Conservation (phyloP, 64 coral and sea anemone species). For the Montipora capricornis region DNA sequence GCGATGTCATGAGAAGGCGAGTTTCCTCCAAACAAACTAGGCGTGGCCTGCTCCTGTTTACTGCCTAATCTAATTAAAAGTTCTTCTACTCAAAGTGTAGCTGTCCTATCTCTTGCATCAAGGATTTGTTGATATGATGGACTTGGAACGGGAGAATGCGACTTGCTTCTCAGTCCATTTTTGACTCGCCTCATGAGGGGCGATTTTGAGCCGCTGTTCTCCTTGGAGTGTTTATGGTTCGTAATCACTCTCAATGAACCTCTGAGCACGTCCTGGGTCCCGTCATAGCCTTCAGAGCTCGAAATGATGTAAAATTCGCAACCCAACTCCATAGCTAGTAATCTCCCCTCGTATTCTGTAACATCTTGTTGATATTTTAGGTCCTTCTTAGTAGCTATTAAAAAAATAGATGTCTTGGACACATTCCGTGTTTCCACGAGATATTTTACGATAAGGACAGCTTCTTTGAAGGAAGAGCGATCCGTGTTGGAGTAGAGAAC, state of each 20-base stretch:
- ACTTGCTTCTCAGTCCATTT: slow-evolving; percentile 14
- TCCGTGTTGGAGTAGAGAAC: slow-evolving; percentile 71
- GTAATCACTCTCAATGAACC: not conserved
- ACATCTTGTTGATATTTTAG: slow-evolving; percentile 64
- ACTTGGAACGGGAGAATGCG: not conserved
- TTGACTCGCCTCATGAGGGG: slow-evolving; percentile 22
- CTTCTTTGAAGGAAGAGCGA: slow-evolving; percentile 63
- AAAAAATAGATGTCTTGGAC: slow-evolving; percentile 6
- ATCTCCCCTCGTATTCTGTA: slow-evolving; percentile 73
- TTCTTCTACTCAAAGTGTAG: not conserved
- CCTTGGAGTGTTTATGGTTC: slow-evolving; percentile 17
- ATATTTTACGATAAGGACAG: slow-evolving; percentile 30
- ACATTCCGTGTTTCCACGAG: slow-evolving; percentile 67
- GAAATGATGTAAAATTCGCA: slow-evolving; percentile 67
- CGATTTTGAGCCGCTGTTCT: not conserved
- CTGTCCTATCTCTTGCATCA: slow-evolving; percentile 35
- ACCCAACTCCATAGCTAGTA: slow-evolving; percentile 59
- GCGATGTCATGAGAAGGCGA: no score
- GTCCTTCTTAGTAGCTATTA: slow-evolving; percentile 75
- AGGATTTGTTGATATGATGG: not conserved
- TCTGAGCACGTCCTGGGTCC: slow-evolving; percentile 23
- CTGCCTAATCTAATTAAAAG: no score
- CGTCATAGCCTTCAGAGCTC: slow-evolving; percentile 41
- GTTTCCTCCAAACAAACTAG: no score
- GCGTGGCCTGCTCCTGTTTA: no score